A percentile compares a stretch with the other conserved stretches of the same genome.
Conservation (phyloP, 92 coral and sea anemone species). For the Chrysogorgia sp. region DNA sequence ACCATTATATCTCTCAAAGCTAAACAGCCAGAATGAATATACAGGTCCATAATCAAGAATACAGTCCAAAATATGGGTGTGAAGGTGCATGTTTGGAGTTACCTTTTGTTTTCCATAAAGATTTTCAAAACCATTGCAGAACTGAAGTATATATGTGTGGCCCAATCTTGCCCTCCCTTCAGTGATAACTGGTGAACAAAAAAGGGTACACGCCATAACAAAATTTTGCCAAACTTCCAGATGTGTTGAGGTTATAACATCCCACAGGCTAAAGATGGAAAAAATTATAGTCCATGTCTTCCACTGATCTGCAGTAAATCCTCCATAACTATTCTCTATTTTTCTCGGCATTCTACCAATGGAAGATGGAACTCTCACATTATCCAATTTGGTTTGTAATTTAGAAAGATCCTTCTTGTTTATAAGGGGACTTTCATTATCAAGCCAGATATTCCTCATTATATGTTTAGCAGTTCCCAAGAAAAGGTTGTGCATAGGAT, state of each 20-base stretch:
- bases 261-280: slow-evolving; percentile 56
- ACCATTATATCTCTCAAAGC: slow-evolving; percentile 60
- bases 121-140: slow-evolving; percentile 51
- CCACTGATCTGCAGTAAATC: slow-evolving; percentile 82
- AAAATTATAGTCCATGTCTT: slow-evolving; percentile 57
- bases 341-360: slow-evolving; percentile 75
- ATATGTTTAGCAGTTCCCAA: slow-evolving; percentile 75
- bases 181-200: slow-evolving; percentile 60
- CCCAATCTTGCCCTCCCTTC: slow-evolving; percentile 54
- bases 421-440: slow-evolving; percentile 40
- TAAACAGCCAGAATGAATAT: slow-evolving; percentile 58
- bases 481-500: slow-evolving; percentile 73
- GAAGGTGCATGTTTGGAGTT: slow-evolving; percentile 78
- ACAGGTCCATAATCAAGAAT: slow-evolving; percentile 70
- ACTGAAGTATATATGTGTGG: slow-evolving; percentile 48
- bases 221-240: slow-evolving; percentile 67
- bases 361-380: slow-evolving; percentile 59
- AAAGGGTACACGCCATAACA: slow-evolving; percentile 63
- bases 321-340: slow-evolving; percentile 65
- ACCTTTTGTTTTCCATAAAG: slow-evolving; percentile 62
- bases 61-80: slow-evolving; percentile 65
- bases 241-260: slow-evolving; percentile 49
- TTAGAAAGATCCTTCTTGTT: slow-evolving; percentile 31
- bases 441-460: slow-evolving; percentile 72
- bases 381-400: slow-evolving; percentile 65